Percentiles rank a stretch among this genome's conserved stretches.
phyloP scores from a whole-genome alignment of 2,888 invertebrate genomes.

The Leptopilina myrica region DNA sequence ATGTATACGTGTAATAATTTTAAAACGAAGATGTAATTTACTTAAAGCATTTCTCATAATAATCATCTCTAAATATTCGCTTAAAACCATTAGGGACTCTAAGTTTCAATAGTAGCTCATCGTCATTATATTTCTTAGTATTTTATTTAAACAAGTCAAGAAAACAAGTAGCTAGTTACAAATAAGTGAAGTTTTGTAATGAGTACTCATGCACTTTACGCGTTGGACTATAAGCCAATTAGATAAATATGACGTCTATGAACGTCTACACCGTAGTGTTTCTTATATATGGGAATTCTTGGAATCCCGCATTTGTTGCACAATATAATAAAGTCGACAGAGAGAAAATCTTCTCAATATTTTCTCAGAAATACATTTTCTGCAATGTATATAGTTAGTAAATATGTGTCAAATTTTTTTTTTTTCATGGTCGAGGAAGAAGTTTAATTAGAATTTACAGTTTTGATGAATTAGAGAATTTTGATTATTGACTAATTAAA shows the following conservation, averaged over 20 bases:
- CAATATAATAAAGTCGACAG: not conserved
- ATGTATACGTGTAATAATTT: too few species aligned
- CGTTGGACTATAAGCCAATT: constrained; percentile 7
- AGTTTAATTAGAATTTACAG: too few species aligned
- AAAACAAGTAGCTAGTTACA: constrained; percentile 31
- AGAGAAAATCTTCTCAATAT: not conserved
- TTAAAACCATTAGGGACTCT: constrained; percentile 15
- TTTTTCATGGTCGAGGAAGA: too few species aligned
- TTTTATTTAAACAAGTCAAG: not conserved
- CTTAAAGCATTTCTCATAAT: too few species aligned
- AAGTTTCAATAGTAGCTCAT: constrained; percentile 13
- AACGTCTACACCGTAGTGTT: not conserved
- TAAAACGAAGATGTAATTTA: too few species aligned
- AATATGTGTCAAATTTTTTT: too few species aligned
- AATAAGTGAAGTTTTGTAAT: not conserved
- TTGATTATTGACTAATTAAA: too few species aligned
- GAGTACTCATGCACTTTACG: constrained; percentile 25
- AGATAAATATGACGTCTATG: constrained; percentile 28
- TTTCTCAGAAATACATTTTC: not conserved
- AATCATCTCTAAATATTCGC: constrained; percentile 18
- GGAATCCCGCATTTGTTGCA: not conserved
- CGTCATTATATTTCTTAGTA: constrained; percentile 24
- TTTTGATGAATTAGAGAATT: too few species aligned
- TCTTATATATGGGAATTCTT: constrained; percentile 4
- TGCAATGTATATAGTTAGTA: too few species aligned